Evolutionary conservation across 1,140 invertebrate species (phyloP), one percentile per base, ranked within the genome.

Genomic region (Rhopalosiphum maidis): DNA sequence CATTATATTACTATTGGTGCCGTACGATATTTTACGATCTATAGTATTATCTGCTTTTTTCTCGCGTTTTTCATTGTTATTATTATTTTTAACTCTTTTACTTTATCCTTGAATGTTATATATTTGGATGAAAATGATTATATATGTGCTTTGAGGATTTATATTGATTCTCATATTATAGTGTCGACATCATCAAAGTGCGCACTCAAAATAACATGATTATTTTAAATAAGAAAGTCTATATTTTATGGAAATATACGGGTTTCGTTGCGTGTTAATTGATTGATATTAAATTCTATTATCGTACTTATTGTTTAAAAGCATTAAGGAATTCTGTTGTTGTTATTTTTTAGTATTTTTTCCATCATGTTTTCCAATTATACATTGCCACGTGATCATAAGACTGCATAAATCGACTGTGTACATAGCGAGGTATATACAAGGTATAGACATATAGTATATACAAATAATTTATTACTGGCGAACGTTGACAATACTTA

Each of bases 391-490:
- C 85, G 88, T 90, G 88, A 55, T 55, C 6, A 51, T 60, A 60
- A 35, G 37, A 55, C n/a, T 54, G 41, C 41, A 55, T 21, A 90
- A 90, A 54, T 89, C 46, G 15, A 87, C 11, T n/a, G 85, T 87
- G 25, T 88, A 35, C n/a, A 48, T 90, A 88, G 15, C 46, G 46
- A 46, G 8, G 46, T 46, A 46, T 46, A 46, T n/a, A n/a, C n/a
- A n/a, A n/a, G n/a, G n/a, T n/a, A n/a, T 46, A 46, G 46, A 41
- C 41, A 41, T 48, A 48, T 90, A 88, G n/a, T 88, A 51, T 86
- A 5, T 86, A 88, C 15, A n/a, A 30, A 35, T 88, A 88, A 88
- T 90, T 90, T 90, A 90, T 43, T 41, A 54, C 54, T 55, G 54
- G 35, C 7, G 23, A 30, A 60, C 55, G 37, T 41, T 90, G 25